Conservation (phyloP, 2,113 vertebrate species). For the Vicugna pacos region DNA sequence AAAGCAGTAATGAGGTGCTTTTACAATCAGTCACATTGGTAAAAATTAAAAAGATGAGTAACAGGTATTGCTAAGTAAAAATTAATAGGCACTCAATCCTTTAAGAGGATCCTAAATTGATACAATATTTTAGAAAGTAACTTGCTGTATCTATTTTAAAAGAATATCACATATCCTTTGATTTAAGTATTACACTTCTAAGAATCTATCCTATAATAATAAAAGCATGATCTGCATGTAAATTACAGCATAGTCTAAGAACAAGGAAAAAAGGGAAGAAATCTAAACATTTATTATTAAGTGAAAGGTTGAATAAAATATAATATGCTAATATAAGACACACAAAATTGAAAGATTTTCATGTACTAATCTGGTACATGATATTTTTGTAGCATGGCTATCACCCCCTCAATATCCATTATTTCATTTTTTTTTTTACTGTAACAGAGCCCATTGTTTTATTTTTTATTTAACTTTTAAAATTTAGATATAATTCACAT, state of each 20-base stretch:
- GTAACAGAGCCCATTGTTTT: not conserved
- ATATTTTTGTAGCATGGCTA: not conserved
- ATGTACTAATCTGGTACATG: not conserved
- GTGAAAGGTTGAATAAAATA: not conserved
- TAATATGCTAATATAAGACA: not conserved
- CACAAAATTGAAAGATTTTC: not conserved
- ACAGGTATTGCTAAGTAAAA: not conserved
- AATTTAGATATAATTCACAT: not conserved
- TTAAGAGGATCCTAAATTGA: not conserved
- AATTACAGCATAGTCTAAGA: not conserved
- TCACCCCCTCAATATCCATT: not conserved
- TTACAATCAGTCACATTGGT: not conserved
- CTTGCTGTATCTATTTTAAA: conserved; percentile 3
- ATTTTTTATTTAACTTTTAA: not conserved
- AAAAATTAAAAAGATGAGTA: conserved; percentile 30
- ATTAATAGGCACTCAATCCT: not conserved
- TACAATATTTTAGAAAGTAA: conserved; percentile 1
- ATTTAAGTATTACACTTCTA: not conserved
- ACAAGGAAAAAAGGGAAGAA: not conserved
- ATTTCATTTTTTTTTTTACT: not conserved
- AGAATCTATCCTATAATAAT: not conserved
- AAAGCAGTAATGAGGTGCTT: not conserved
- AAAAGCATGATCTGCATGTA: not conserved
- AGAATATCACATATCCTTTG: not conserved
- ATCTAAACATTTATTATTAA: not conserved